Evolutionary conservation across 2,113 vertebrate species (phyloP), one percentile per base, ranked within the genome.

Genomic region (Corythoichthys intestinalis): DNA sequence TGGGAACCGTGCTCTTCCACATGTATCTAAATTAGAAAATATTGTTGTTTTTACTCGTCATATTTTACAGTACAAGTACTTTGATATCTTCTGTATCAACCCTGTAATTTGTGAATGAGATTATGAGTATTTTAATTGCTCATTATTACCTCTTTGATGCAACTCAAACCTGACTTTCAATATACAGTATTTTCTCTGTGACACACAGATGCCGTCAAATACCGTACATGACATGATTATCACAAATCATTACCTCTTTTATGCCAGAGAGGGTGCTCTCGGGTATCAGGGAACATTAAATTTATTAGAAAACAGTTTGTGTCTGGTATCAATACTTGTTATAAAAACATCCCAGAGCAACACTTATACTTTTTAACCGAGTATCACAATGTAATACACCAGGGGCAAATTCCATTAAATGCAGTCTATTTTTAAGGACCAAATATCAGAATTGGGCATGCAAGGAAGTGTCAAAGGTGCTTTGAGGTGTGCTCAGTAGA

Each of bases 131-230:
- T 63, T 62, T 47, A 63, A 47, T 48, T 48, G 41, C 20, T 63
- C 48, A 67, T 6, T 3, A n/a, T 69, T 83, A 70, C 49, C 15
- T 73, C 12, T 71, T 75, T 74, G 39, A 7, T 46, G 10, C 61
- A 47, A 47, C 13, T 1, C 20, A 6, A 6, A 37, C 11, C 28
- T 34, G 41, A 47, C 47, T 47, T 20, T 47, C 20, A 47, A 14
- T 20, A 20, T 6, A 20, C 2, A 28, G 20, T 47, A 12, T 28
- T 46, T 5, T 34, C 44, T 47, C 44, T 47, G 7, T 41, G 57
- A 38, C 15, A n/a, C 9, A 17, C 14, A 39, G 59, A 37, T 46
- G 11, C 46, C 46, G 17, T 10, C 20, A 4, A 46, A 62, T 15
- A 62, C 20, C 20, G 20, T 63, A 28, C n/a, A 47, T 37, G 28